Evolutionary conservation across 2,797 vertebrate species (phyloP), one percentile per base, ranked within the genome.

Genomic region (Clamator glandarius): DNA sequence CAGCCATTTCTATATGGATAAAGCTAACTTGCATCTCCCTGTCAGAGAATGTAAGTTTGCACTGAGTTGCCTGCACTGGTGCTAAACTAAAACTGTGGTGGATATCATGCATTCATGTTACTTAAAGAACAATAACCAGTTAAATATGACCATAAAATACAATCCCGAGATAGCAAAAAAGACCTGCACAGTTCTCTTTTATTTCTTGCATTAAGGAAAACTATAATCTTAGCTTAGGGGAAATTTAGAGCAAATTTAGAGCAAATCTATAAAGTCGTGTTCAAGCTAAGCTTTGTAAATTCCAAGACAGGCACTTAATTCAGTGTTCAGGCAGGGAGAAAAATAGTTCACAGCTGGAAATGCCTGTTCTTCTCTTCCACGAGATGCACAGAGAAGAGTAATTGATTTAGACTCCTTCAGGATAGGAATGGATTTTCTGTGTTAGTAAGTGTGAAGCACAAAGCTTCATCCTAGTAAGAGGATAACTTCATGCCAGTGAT

Each of bases 211-310:
- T 82, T 82, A 89, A 83, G 48, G 39, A 74, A 87, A 93, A 39
- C 11, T 25, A 15, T 82, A 79, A 89, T 90, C 83, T 87, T 81
- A 76, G 59, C 59, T 93, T 84, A 87, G 74, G 73, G 70, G 59
- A 83, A 92, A 86, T 88, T 83, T 29, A 87, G 82, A 80, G 51
- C 36, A 83, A 92, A 86, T 88, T 83, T 29, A 87, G 80, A 80
- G 54, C 36, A 87, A 68, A 81, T 81, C 93, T 87, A 20, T 88
- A 42, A 77, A 86, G 76, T 81, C 39, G 26, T 91, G 81, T 91
- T 84, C 81, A 85, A 76, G 85, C 63, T 91, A 94, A 95, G 92
- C 88, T 91, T 96, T 95, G 78, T 93, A 91, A 90, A 93, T 94
- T 90, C 77, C 31, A 86, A 57, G 82, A 78, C 70, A 84, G 59